phyloP scores from a whole-genome alignment of 2,888 invertebrate genomes.

The Calephelis perditalis region DNA sequence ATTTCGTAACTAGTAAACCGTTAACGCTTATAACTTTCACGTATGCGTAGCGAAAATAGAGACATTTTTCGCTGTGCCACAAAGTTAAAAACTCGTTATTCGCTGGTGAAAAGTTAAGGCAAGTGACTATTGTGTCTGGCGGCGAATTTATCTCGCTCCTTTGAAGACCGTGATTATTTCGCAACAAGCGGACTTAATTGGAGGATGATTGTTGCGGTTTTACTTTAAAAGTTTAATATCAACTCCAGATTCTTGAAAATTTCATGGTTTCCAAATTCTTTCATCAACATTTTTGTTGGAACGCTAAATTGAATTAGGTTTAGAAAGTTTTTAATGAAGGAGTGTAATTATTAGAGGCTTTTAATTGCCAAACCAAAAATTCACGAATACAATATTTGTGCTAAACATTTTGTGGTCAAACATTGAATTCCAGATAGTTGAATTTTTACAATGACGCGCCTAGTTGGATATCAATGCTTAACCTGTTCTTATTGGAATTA shows the following conservation, averaged over 20 bases:
- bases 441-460: too few relatives aligned
- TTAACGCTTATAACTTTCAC: conserved; percentile 17
- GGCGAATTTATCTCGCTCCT: conserved; percentile 56
- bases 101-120: conserved; percentile 67
- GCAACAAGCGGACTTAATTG: conserved; percentile 33
- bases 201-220: conserved; percentile 29
- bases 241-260: conserved; percentile 4
- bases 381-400: too few relatives aligned
- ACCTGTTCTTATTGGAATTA: too few relatives aligned
- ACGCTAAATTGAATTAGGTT: neutral
- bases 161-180: conserved; percentile 37
- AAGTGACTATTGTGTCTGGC: conserved; percentile 63
- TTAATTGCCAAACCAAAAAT: too few relatives aligned
- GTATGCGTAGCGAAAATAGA: conserved; percentile 52
- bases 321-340: conserved; percentile 1
- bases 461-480: too few relatives aligned
- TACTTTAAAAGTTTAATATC: conserved; percentile 22
- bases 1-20: too few relatives aligned
- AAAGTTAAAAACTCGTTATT: conserved; percentile 78
- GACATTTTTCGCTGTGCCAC: conserved; percentile 75
- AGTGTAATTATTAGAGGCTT: neutral
- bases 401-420: too few relatives aligned
- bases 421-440: too few relatives aligned
- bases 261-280: conserved; percentile 11
- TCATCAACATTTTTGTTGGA: conserved; percentile 6